These are phyloP conservation scores for Pangasius larnaudii DNA, from an alignment of 2,797 vertebrate genomes.

Conservation along the genomic window DNA sequence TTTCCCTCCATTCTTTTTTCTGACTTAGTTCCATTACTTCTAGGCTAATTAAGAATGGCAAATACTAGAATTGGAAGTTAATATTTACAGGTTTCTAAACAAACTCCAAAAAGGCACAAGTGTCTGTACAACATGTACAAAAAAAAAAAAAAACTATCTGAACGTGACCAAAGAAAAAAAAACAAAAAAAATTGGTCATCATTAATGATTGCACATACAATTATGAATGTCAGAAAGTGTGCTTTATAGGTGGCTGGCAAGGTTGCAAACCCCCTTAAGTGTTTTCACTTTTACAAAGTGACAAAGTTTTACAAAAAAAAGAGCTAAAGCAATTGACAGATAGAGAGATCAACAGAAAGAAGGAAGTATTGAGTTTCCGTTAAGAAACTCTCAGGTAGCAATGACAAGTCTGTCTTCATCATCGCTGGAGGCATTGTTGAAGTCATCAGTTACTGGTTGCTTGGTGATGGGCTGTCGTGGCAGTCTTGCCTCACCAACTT, in stretches of 20 bases:
- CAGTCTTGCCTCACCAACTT: constrained; percentile 48
- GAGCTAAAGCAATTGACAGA: constrained; percentile 57
- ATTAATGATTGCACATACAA: constrained; percentile 96
- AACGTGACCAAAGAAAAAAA: constrained; percentile 86
- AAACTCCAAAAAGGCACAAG: constrained; percentile 98
- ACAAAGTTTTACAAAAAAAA: constrained; percentile 74
- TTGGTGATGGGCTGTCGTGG: constrained; percentile 64
- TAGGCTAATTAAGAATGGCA: constrained; percentile 85
- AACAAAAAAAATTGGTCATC: constrained; percentile 74
- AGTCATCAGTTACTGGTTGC: constrained; percentile 78
- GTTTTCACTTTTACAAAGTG: constrained; percentile 85
- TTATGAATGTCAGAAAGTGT: constrained; percentile 95
- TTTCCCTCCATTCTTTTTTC: constrained; percentile 65
- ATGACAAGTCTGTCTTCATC: constrained; percentile 98
- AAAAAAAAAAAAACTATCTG: constrained; percentile 77
- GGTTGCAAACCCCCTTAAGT: constrained; percentile 83
- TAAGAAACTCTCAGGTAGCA: constrained; percentile 80
- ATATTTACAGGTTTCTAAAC: constrained; percentile 96
- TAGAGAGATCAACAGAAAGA: constrained; percentile 38
- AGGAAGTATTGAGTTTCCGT: constrained; percentile 54
- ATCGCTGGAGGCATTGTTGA: constrained; percentile 91
- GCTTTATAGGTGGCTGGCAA: constrained; percentile 89
- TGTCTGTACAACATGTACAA: constrained; percentile 99
- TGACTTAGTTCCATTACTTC: constrained; percentile 61
- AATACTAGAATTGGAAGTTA: constrained; percentile 88